Conservation (phyloP, 1,140 invertebrate species). For the Cylas formicarius region DNA sequence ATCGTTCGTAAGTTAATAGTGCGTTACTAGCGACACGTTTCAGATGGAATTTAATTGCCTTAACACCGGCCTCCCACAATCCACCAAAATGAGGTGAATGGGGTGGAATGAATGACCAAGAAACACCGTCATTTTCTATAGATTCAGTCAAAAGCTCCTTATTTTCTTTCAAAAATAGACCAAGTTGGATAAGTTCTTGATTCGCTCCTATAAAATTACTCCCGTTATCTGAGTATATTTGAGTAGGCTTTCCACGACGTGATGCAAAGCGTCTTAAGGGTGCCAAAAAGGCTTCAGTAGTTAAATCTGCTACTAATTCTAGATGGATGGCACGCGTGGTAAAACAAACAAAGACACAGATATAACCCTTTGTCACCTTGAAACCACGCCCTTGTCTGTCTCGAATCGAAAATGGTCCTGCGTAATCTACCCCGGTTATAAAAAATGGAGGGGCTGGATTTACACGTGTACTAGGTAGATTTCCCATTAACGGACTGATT, state of each 20-base stretch:
- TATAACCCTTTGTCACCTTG: slow-evolving; percentile 13
- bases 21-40: slow-evolving; percentile 17
- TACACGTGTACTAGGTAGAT: slow-evolving; percentile 25
- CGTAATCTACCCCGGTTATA: slow-evolving; percentile 28
- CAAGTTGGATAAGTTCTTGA: no score
- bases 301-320: slow-evolving; percentile 31
- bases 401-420: slow-evolving; percentile 32
- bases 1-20: slow-evolving; percentile 24
- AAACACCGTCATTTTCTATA: background rate
- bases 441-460: slow-evolving; percentile 23
- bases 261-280: slow-evolving; percentile 31
- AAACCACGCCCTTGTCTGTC: slow-evolving; percentile 18
- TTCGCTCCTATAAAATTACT: slow-evolving; percentile 3
- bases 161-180: slow-evolving; percentile 2
- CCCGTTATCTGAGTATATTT: slow-evolving; percentile 18
- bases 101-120: slow-evolving; percentile 20
- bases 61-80: slow-evolving; percentile 40
- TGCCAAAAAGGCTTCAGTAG: slow-evolving; percentile 28
- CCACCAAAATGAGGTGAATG: slow-evolving; percentile 42
- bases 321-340: slow-evolving; percentile 32
- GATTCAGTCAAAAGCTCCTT: background rate
- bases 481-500: slow-evolving; percentile 24
- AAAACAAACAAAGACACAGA: slow-evolving; percentile 4
- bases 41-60: slow-evolving; percentile 39
- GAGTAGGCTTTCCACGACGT: slow-evolving; percentile 18